phyloP scores from a whole-genome alignment of 2,888 invertebrate species.

The Dione juno region DNA sequence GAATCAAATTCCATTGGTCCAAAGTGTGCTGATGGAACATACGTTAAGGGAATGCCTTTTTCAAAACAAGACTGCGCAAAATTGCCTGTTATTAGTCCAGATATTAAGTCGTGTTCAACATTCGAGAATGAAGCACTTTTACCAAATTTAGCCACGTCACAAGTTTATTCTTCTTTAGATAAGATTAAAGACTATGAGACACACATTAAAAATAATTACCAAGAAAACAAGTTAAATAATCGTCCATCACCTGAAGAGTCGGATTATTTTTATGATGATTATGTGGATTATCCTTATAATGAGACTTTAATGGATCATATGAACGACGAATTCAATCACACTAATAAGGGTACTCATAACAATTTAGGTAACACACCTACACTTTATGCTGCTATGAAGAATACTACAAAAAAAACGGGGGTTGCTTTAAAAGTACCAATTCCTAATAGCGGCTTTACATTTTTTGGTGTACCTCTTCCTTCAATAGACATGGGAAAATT shows the following conservation, averaged over 20 bases:
- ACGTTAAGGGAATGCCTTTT: slow-evolving; percentile 88
- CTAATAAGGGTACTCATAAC: slow-evolving; percentile 60
- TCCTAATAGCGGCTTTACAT: slow-evolving; percentile 88
- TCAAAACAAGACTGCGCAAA: slow-evolving; percentile 87
- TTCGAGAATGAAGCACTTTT: slow-evolving; percentile 88
- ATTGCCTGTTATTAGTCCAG: slow-evolving; percentile 74
- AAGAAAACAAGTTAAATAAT: slow-evolving; percentile 75
- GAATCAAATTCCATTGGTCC: slow-evolving; percentile 90
- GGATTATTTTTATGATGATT: slow-evolving; percentile 93
- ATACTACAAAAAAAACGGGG: slow-evolving; percentile 63
- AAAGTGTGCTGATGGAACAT: slow-evolving; percentile 89
- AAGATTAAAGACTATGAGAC: slow-evolving; percentile 77
- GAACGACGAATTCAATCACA: slow-evolving; percentile 61
- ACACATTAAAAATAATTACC: slow-evolving; percentile 72
- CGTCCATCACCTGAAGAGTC: slow-evolving; percentile 89
- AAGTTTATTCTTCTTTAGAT: slow-evolving; percentile 84
- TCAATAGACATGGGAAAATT: slow-evolving; percentile 87
- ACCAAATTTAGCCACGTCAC: slow-evolving; percentile 81
- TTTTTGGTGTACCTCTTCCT: slow-evolving; percentile 93
- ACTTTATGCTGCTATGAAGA: slow-evolving; percentile 66
- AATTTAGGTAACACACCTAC: slow-evolving; percentile 80
- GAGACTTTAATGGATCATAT: slow-evolving; percentile 78
- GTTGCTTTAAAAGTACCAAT: slow-evolving; percentile 79
- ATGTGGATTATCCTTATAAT: slow-evolving; percentile 89
- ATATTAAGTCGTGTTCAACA: slow-evolving; percentile 83